phyloP scores from a whole-genome alignment of 2,888 invertebrate genomes.

The Apodemia hepburni region DNA sequence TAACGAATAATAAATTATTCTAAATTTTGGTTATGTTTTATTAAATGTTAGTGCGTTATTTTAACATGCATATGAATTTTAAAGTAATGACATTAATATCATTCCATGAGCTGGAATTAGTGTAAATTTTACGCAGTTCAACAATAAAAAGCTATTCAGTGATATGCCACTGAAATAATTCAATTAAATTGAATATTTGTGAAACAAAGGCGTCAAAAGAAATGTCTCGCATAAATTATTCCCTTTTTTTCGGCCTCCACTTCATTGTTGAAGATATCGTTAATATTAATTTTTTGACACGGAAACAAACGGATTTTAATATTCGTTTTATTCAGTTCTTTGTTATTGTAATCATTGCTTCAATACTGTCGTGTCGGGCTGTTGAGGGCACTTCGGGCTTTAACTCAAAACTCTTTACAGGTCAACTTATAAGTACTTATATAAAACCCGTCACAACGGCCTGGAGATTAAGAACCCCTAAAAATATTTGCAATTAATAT shows the following conservation, averaged over 20 bases:
- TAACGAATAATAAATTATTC: too few relatives aligned
- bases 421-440: constrained; percentile 8
- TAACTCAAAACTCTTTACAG: constrained; percentile 1
- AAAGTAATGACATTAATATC: too few relatives aligned
- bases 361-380: constrained; percentile 32
- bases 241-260: constrained; percentile 55
- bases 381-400: neutral
- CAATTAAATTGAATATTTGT: constrained; percentile 64
- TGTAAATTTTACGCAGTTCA: neutral
- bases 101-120: neutral
- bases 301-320: constrained; percentile 72
- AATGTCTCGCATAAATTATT: constrained; percentile 75
- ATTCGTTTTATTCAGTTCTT: constrained; percentile 64
- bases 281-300: constrained; percentile 79
- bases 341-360: constrained; percentile 69
- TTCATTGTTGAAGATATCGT: constrained; percentile 75
- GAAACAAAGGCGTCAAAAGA: constrained; percentile 72
- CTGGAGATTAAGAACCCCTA: neutral
- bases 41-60: too few relatives aligned
- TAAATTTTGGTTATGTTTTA: too few relatives aligned
- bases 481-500: neutral
- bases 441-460: neutral
- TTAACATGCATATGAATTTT: too few relatives aligned
- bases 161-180: constrained; percentile 36
- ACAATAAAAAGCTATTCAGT: neutral